phyloP scores from a whole-genome alignment of 2,113 vertebrate genomes.

The Chunga burmeisteri region DNA sequence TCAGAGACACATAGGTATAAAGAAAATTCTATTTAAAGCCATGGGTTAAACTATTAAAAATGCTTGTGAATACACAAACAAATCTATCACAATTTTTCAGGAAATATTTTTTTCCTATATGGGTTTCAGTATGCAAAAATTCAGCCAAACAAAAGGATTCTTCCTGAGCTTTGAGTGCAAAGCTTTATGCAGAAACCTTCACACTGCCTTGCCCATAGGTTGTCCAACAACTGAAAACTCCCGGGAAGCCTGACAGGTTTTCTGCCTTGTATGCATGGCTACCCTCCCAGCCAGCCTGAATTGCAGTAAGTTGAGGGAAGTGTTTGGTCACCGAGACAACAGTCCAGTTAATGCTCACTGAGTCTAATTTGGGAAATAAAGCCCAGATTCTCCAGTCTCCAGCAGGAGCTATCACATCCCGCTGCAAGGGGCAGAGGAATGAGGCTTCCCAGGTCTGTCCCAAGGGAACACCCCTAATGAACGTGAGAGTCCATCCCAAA shows the following conservation, averaged over 20 bases:
- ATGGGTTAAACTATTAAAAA: background rate
- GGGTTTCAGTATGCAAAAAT: background rate
- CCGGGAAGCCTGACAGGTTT: background rate
- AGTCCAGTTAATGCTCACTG: background rate
- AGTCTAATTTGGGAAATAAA: background rate
- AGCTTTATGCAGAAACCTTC: background rate
- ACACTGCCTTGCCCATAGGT: background rate
- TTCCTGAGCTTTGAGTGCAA: rapidly evolving
- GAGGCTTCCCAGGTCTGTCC: background rate
- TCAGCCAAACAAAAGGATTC: background rate
- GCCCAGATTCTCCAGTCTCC: background rate
- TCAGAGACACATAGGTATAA: rapidly evolving
- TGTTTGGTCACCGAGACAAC: background rate
- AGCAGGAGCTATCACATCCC: background rate
- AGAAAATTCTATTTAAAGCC: background rate
- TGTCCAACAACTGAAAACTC: background rate
- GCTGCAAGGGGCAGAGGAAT: background rate
- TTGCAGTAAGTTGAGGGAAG: background rate
- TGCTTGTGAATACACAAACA: background rate
- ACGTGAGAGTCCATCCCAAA: background rate
- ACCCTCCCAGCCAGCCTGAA: background rate
- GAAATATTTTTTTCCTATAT: rapidly evolving
- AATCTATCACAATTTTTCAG: background rate
- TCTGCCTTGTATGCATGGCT: background rate
- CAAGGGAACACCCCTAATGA: background rate